Conservation (phyloP, 2,113 vertebrate genomes). For the Neotoma lepida region DNA sequence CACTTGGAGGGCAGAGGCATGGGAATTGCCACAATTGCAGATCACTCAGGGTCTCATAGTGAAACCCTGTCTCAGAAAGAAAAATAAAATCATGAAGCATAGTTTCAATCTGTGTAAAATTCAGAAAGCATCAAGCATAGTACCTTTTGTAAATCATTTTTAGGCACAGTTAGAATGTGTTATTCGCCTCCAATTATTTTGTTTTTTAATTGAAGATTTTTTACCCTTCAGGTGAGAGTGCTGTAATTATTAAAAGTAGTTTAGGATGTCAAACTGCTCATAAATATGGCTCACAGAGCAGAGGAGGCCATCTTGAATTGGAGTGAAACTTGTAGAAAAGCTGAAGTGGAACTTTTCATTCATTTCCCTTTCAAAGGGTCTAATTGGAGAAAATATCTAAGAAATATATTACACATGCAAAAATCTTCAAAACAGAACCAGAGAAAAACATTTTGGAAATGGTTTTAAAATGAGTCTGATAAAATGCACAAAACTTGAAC, state of each 20-base stretch:
- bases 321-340: constrained; percentile 68
- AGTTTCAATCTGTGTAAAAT: not conserved
- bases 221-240: not conserved
- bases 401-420: constrained; percentile 72
- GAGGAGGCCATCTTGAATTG: constrained; percentile 40
- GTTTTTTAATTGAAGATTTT: constrained; percentile 26
- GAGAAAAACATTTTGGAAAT: constrained; percentile 75
- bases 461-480: constrained; percentile 68
- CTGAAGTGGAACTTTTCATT: constrained; percentile 71
- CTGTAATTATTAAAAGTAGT: not conserved
- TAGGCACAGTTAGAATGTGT: not conserved
- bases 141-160: constrained; percentile 3
- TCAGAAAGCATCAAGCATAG: not conserved
- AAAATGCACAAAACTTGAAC: constrained; percentile 70
- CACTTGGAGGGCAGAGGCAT: not conserved
- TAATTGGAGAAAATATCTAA: constrained; percentile 63
- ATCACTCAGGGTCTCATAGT: not conserved
- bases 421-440: constrained; percentile 65
- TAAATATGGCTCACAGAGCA: constrained; percentile 50
- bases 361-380: constrained; percentile 67
- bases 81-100: not conserved
- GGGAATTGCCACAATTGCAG: not conserved
- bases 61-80: not conserved
- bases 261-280: constrained; percentile 5
- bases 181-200: constrained; percentile 31